Conservation (phyloP, 2,797 vertebrate species). For the Trachurus trachurus region DNA sequence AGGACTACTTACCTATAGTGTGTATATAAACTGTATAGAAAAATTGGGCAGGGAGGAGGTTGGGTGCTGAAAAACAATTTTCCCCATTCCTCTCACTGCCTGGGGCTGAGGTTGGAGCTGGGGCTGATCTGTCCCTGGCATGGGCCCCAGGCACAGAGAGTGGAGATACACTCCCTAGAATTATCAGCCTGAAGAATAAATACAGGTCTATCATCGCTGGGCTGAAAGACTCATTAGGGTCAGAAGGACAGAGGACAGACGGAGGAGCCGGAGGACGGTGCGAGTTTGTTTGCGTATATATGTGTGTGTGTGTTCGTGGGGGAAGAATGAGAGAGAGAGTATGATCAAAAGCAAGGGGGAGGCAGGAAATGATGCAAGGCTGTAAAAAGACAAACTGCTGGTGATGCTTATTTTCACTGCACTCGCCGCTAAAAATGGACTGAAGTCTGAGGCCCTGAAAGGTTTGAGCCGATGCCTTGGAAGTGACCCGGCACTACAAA, state of each 20-base stretch:
- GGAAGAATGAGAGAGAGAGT: conserved; percentile 61
- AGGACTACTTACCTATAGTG: conserved; percentile 52
- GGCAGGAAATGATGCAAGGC: conserved; percentile 89
- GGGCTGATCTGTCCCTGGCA: conserved; percentile 87
- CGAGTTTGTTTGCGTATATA: conserved; percentile 63
- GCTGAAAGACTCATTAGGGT: conserved; percentile 90
- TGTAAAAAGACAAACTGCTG: conserved; percentile 84
- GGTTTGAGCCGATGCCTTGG: conserved; percentile 78
- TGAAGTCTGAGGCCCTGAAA: conserved; percentile 79
- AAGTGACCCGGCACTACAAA: conserved; percentile 87
- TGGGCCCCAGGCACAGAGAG: conserved; percentile 82
- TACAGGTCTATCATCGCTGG: conserved; percentile 86
- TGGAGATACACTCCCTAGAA: conserved; percentile 75
- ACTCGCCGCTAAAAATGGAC: conserved; percentile 89
- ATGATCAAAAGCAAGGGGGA: conserved; percentile 70
- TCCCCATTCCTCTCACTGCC: conserved; percentile 81
- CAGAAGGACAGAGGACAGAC: conserved; percentile 82
- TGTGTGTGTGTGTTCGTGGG: conserved; percentile 54
- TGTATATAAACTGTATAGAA: conserved; percentile 61
- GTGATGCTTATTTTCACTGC: conserved; percentile 89
- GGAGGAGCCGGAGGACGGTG: conserved; percentile 64
- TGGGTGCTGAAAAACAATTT: conserved; percentile 55
- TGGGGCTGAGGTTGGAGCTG: conserved; percentile 82
- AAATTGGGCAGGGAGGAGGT: conserved; percentile 42
- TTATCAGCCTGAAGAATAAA: conserved; percentile 86